These are phyloP conservation scores for Mesitornis unicolor DNA, from an alignment of 2,113 vertebrate species.

Conservation along the genomic window DNA sequence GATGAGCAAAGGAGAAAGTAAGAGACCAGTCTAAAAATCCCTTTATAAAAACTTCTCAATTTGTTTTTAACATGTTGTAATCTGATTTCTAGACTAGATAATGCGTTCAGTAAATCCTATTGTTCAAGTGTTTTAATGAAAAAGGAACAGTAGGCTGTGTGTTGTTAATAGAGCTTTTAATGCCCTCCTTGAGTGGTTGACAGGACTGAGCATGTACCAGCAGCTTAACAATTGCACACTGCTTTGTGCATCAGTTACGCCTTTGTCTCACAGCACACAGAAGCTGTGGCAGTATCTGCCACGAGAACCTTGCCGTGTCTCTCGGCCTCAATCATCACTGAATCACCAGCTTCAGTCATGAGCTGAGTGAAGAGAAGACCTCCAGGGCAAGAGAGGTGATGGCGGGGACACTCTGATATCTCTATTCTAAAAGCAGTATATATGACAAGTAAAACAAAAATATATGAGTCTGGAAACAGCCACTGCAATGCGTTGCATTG, in stretches of 20 bases:
- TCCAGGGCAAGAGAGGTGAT: neutral
- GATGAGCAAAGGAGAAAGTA: neutral
- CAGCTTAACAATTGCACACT: neutral
- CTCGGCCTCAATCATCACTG: neutral
- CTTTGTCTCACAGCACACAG: neutral
- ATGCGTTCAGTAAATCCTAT: neutral
- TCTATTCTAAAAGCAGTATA: neutral
- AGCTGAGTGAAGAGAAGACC: neutral
- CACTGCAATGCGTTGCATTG: neutral
- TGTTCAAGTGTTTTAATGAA: neutral
- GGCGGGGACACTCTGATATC: neutral
- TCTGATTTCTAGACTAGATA: neutral
- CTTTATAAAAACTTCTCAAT: neutral
- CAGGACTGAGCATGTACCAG: neutral
- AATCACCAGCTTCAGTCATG: accelerated
- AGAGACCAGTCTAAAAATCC: neutral
- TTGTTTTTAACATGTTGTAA: neutral
- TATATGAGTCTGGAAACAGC: neutral
- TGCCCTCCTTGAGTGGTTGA: neutral
- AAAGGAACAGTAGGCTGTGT: neutral
- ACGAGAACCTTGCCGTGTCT: neutral
- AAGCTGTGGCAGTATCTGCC: neutral
- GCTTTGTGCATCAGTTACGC: neutral
- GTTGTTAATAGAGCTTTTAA: neutral
- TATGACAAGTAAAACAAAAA: neutral